A percentile compares a stretch with the other conserved stretches of the same genome.
phyloP scores from a whole-genome alignment of 2,797 vertebrate genomes.

The Halcyon chelicuti region DNA sequence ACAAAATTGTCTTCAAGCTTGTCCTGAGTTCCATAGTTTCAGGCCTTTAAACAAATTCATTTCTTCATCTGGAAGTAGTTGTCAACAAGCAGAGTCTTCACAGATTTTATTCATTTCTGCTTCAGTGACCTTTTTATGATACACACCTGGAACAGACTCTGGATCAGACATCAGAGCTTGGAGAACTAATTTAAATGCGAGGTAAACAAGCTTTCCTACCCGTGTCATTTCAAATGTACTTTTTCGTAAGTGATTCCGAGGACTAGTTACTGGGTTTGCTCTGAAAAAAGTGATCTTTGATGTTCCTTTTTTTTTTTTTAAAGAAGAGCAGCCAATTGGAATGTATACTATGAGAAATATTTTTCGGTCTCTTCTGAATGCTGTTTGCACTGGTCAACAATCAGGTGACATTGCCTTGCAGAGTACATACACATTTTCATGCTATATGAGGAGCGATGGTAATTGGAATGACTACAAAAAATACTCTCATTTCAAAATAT shows the following conservation, averaged over 20 bases:
- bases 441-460: not conserved
- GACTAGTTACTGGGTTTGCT: not conserved
- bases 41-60: not conserved
- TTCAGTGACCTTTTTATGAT: not conserved
- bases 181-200: not conserved
- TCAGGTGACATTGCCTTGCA: not conserved
- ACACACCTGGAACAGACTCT: not conserved
- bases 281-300: not conserved
- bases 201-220: not conserved
- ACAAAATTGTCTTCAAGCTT: not conserved
- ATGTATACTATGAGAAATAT: not conserved
- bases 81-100: not conserved
- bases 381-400: not conserved
- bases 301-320: accelerated
- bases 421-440: not conserved
- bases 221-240: not conserved
- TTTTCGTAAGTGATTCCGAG: not conserved
- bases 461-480: not conserved
- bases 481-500: not conserved
- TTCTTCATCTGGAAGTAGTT: not conserved
- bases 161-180: not conserved
- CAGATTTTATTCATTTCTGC: not conserved
- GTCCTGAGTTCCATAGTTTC: not conserved
- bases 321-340: not conserved
- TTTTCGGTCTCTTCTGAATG: not conserved